A percentile compares a stretch with the other conserved stretches of the same genome.
These are phyloP conservation scores for Ephestia elutella DNA, from an alignment of 1,140 invertebrate species.

Conservation along the genomic window DNA sequence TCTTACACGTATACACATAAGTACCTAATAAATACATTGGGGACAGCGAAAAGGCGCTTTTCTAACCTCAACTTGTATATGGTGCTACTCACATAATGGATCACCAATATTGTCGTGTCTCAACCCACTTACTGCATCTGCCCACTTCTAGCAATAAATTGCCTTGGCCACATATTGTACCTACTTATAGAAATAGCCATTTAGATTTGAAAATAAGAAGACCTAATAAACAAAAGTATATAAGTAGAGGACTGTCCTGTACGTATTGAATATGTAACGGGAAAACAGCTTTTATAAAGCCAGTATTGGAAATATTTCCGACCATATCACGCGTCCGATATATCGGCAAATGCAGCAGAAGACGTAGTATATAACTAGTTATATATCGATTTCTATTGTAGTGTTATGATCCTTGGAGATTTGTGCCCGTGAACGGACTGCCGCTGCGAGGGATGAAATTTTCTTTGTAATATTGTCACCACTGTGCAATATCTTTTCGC, in stretches of 20 bases:
- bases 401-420: slow-evolving; percentile 21
- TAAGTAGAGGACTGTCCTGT: neutral
- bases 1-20: too few species aligned
- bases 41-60: too few species aligned
- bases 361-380: slow-evolving; percentile 17
- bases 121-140: too few species aligned
- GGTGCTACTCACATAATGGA: too few species aligned
- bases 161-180: too few species aligned
- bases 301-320: slow-evolving; percentile 6
- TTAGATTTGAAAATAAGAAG: too few species aligned
- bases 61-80: too few species aligned
- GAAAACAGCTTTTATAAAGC: slow-evolving; percentile 6
- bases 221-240: too few species aligned
- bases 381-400: slow-evolving; percentile 26
- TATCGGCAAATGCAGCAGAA: slow-evolving; percentile 7
- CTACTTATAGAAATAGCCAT: too few species aligned
- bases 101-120: too few species aligned
- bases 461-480: slow-evolving; percentile 6
- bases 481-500: neutral
- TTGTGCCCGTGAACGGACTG: slow-evolving; percentile 19
- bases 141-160: too few species aligned
- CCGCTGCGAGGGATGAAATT: slow-evolving; percentile 1
- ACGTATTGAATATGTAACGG: slow-evolving; percentile 10
- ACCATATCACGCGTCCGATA: neutral
- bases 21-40: too few species aligned